Evolutionary conservation across 2,888 invertebrate genomes (phyloP), one percentile per base, ranked within the genome.

Genomic region (Synergus laeviventris): DNA sequence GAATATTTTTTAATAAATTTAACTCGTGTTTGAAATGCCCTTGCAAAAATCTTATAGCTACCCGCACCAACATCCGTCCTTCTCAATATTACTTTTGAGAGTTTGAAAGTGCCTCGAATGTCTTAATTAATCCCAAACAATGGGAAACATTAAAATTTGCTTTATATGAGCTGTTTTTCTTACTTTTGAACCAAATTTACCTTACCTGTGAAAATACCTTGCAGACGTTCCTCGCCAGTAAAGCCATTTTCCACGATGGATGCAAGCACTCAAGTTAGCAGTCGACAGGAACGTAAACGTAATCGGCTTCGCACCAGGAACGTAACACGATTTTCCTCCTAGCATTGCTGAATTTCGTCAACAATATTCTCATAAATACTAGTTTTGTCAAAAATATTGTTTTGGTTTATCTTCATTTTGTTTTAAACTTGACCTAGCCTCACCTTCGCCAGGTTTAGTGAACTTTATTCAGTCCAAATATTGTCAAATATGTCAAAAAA

Each of bases 211-310:
- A 78, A 76, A 81, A 78, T 74, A 77, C 70, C 60, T 70, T 73
- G 76, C 79, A 81, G 78, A 81, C 79, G 70, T 81, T 81, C 70
- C 81, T 78, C 64, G 76, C 81, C 74, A 81, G 54, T 74, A 81
- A 54, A 78, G 81, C 81, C 81, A 81, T 81, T 78, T 81, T 81
- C 74, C 75, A 83, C 82, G 76, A 82, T 78, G 78, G 73, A 83
- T 56, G 74, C 73, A 24, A 70, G 79, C 31, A 31, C 56, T 78
- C 42, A n/a, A n/a, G n/a, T n/a, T 18, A 70, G 66, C 66, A 70
- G 66, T 70, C 66, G 66, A 70, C 66, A 45, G 24, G 24, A 24
- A 24, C 24, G 24, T 1, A 24, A 31, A 31, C 49, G 8, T 70
- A n/a, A 70, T 70, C 45, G 49, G 31, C n/a, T 70, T 70, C 4